These are phyloP conservation scores for Ptychobarbus kaznakovi DNA, from an alignment of 2,797 vertebrate genomes.

Conservation along the genomic window DNA sequence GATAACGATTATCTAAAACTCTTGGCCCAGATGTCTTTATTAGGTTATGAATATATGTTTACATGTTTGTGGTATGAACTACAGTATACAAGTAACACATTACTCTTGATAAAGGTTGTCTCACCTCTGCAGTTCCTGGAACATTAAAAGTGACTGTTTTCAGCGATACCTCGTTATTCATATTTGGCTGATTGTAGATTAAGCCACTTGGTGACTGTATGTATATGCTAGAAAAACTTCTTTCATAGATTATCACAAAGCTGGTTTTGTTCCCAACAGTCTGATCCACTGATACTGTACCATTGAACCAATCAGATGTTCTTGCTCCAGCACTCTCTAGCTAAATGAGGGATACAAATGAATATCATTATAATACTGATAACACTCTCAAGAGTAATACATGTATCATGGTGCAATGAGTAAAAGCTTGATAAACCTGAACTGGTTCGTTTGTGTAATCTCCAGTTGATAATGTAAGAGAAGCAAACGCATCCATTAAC, in stretches of 20 bases:
- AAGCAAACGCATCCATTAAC: conserved; percentile 65
- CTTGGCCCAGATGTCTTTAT: too few species aligned
- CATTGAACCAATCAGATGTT: conserved; percentile 58
- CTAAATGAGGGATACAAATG: conserved; percentile 58
- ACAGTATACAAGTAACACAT: too few species aligned
- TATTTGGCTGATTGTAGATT: conserved; percentile 57
- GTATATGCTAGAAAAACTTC: conserved; percentile 51
- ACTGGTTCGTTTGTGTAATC: conserved; percentile 61
- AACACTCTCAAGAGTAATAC: not conserved
- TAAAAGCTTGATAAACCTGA: conserved; percentile 67
- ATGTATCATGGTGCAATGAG: not conserved
- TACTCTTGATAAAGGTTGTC: not conserved
- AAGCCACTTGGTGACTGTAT: conserved; percentile 67
- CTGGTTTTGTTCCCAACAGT: conserved; percentile 71
- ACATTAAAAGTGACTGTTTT: conserved; percentile 64
- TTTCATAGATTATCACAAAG: conserved; percentile 70
- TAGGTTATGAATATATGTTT: too few species aligned
- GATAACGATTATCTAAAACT: too few species aligned
- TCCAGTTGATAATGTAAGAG: not conserved
- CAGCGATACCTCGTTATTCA: conserved; percentile 47
- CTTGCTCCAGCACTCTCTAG: conserved; percentile 65
- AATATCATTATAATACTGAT: not conserved
- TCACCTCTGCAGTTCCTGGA: conserved; percentile 71
- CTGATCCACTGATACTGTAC: conserved; percentile 65
- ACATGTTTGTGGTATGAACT: too few species aligned